Conservation (phyloP, 2,888 invertebrate species). For the Andrena haemorrhoa region DNA sequence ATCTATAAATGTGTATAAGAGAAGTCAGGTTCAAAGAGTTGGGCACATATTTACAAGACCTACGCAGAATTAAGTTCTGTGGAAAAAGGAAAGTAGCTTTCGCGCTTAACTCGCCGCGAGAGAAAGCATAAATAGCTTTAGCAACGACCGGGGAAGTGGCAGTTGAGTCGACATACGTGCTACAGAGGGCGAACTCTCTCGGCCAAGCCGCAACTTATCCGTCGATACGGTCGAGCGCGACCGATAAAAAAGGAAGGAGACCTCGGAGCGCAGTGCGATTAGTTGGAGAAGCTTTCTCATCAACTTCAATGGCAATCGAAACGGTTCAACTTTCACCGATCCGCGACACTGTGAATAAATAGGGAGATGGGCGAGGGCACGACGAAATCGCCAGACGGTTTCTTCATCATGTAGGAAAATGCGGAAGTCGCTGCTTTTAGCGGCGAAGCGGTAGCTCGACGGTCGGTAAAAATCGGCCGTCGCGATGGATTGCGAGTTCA, state of each 20-base stretch:
- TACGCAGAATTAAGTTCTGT: not conserved
- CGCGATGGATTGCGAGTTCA: not conserved
- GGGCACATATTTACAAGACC: constrained; percentile 12
- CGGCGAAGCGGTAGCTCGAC: not conserved
- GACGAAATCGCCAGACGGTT: too few species aligned
- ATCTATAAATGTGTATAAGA: not conserved
- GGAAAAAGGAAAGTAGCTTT: not conserved
- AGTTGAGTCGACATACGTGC: not conserved
- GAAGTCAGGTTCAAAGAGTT: not conserved
- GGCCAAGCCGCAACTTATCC: not conserved
- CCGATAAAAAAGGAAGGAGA: not conserved
- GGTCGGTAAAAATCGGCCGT: constrained; percentile 19
- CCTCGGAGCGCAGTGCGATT: not conserved
- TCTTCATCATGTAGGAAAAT: not conserved
- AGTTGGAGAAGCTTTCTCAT: not conserved
- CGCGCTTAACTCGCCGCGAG: not conserved
- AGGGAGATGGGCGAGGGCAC: too few species aligned
- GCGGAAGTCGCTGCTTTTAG: not conserved
- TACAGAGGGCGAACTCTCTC: constrained; percentile 27
- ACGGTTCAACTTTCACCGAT: too few species aligned
- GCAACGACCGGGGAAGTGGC: not conserved
- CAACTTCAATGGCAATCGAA: not conserved
- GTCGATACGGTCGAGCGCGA: constrained; percentile 16
- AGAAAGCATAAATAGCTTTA: constrained; percentile 1
- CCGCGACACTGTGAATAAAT: too few species aligned